Evolutionary conservation across 2,113 vertebrate genomes (phyloP), one percentile per base, ranked within the genome.

Genomic region (Leptobrachium leishanense): DNA sequence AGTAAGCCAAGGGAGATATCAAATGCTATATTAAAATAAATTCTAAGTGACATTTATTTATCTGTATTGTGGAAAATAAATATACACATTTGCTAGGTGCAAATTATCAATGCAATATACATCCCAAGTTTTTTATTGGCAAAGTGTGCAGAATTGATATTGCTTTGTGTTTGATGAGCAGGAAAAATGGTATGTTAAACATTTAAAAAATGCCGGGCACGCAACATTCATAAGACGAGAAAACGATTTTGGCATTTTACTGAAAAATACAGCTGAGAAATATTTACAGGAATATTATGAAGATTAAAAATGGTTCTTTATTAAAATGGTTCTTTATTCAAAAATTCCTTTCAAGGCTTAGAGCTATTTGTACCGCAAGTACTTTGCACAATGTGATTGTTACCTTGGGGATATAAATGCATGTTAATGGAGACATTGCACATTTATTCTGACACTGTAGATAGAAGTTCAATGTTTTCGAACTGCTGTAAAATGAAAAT

Each of bases 281-380:
- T 77, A 77, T 77, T 77, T 77, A 77, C 62, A 40, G n/a, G 42
- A 65, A 57, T 64, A 11, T 46, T 43, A 79, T 79, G 69, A 79
- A 72, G 59, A 79, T 65, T 65, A 62, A 79, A 65, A 72, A 65
- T 15, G 57, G 65, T 72, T 72, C 71, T 71, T 31, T 31, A 31
- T 43, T 31, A 31, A 31, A 31, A 31, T 31, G 20, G 20, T 31
- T 31, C 20, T 31, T 72, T 79, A 79, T 79, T 64, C 76, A 64
- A 70, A 63, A 59, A 78, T 54, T 63, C 43, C 7, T 65, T 72
- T 79, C 59, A 79, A 62, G 54, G 68, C 76, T 65, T 7, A 72
- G 31, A 72, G 59, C 69, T 64, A 54, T 79, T 79, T 72, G 57
- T 66, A 53, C 31, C 68, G 62, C 68, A 66, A 65, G 68, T 65